Evolutionary conservation across 2,888 invertebrate species (phyloP).

Genomic region (Eupithecia subumbrata): DNA sequence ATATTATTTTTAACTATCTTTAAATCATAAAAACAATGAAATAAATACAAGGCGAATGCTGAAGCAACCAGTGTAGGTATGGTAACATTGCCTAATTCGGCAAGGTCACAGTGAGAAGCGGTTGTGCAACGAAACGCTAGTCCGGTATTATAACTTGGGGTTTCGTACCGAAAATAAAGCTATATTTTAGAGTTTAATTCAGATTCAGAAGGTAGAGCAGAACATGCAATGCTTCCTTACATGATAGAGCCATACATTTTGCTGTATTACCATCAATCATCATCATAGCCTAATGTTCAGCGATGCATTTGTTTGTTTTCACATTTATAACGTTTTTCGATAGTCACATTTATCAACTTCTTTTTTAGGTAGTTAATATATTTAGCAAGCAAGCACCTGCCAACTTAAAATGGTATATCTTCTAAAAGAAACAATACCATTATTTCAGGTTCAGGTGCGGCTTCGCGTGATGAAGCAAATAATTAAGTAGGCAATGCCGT

Average conservation of each 20-base stretch:
- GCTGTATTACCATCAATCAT: neutral
- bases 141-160: slow-evolving; percentile 28
- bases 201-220: neutral
- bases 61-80: slow-evolving; percentile 51
- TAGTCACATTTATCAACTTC: no score
- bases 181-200: neutral
- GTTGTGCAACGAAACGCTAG: slow-evolving; percentile 42
- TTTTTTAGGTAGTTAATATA: no score
- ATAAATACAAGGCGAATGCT: slow-evolving; percentile 46
- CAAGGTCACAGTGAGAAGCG: slow-evolving; percentile 58
- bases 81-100: slow-evolving; percentile 61
- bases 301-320: neutral
- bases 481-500: neutral
- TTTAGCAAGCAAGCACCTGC: no score
- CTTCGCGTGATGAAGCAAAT: neutral
- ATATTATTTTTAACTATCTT: slow-evolving; percentile 15
- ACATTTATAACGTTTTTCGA: neutral
- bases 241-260: neutral
- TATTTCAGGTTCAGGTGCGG: neutral
- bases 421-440: neutral
- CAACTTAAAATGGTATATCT: neutral
- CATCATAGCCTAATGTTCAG: neutral
- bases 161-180: slow-evolving; percentile 14
- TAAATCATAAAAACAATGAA: slow-evolving; percentile 37
- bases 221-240: neutral